phyloP scores from a whole-genome alignment of 92 coral and sea anemone species.

The Porites rus region DNA sequence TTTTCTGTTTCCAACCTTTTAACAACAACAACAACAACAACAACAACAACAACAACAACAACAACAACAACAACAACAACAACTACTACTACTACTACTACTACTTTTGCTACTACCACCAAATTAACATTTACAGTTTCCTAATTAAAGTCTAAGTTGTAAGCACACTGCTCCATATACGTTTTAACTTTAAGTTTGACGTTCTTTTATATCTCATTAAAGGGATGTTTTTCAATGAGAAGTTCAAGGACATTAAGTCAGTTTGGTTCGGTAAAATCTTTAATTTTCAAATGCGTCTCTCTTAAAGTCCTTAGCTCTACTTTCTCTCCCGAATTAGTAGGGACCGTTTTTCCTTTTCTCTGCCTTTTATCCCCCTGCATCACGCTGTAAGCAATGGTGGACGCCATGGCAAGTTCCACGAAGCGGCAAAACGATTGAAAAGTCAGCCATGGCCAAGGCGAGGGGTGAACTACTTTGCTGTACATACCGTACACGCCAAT shows the following conservation, averaged over 20 bases:
- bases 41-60: too few species aligned
- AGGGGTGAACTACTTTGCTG: constrained; percentile 70
- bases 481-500: constrained; percentile 82
- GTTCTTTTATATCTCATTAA: too few species aligned
- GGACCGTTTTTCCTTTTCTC: not conserved
- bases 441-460: constrained; percentile 94
- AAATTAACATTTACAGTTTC: too few species aligned
- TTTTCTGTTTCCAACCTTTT: too few species aligned
- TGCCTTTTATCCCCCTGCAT: constrained; percentile 57
- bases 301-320: not conserved
- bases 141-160: too few species aligned
- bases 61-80: too few species aligned
- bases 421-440: constrained; percentile 87
- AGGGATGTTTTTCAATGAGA: too few species aligned
- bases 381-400: constrained; percentile 82
- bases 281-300: not conserved
- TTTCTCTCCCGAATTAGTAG: not conserved
- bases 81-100: too few species aligned
- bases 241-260: not conserved
- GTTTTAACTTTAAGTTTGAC: too few species aligned
- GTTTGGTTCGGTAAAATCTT: not conserved
- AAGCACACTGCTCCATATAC: too few species aligned
- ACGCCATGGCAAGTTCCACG: constrained; percentile 82
- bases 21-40: too few species aligned
- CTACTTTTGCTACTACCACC: too few species aligned